phyloP scores from a whole-genome alignment of 2,888 invertebrate species.

The Thecophora atra region DNA sequence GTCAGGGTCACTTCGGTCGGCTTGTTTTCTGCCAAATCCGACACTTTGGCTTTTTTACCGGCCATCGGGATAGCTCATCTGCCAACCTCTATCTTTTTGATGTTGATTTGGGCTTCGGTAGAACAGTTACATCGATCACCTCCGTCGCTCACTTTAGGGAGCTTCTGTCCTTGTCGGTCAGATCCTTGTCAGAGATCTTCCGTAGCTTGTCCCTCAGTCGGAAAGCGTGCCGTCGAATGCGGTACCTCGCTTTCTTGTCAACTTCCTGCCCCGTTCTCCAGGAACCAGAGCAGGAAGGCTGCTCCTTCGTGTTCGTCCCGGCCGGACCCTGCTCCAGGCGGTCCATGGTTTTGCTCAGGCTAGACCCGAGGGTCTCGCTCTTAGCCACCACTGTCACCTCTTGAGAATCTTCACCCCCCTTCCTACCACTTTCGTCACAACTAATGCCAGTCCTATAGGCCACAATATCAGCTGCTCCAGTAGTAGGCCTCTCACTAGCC shows the following conservation, averaged over 20 bases:
- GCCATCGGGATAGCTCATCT: background rate
- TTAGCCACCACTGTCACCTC: background rate
- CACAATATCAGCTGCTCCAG: background rate
- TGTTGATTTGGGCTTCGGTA: background rate
- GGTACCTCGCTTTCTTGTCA: background rate
- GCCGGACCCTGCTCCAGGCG: background rate
- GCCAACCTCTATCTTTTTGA: background rate
- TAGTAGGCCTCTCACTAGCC: no score
- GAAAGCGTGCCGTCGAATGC: background rate
- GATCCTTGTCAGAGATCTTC: conserved; percentile 1
- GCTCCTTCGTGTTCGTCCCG: background rate
- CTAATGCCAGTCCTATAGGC: background rate
- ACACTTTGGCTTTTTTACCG: background rate
- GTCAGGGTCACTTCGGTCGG: conserved; percentile 9
- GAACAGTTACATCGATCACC: background rate
- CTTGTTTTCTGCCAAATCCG: background rate
- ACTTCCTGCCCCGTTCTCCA: background rate
- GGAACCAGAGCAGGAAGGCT: background rate
- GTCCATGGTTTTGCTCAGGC: background rate
- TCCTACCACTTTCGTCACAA: background rate
- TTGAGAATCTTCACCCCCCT: background rate
- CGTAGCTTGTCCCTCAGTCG: background rate
- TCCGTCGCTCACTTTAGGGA: background rate
- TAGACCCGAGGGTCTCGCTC: background rate
- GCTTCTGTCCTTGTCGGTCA: background rate